These are phyloP conservation scores for Spialia ferax DNA, from an alignment of 2,888 invertebrate species.

Conservation along the genomic window DNA sequence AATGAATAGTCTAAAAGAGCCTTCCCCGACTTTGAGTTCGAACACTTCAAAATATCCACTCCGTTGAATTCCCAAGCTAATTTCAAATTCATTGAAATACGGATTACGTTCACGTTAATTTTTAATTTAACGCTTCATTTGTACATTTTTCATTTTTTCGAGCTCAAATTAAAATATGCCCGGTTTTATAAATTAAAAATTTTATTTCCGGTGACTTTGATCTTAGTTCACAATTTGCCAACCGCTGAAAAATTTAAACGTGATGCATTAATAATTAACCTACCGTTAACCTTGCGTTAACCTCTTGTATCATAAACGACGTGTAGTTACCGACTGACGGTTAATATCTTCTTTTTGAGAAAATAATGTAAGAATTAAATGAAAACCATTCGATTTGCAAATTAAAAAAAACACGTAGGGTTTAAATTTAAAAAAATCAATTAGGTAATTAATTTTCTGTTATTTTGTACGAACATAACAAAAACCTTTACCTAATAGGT, in stretches of 20 bases:
- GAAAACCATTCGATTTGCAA: too few relatives aligned
- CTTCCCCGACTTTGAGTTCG: background rate
- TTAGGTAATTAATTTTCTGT: too few relatives aligned
- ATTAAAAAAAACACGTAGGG: too few relatives aligned
- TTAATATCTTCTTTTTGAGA: too few relatives aligned
- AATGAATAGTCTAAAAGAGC: slow-evolving; percentile 14
- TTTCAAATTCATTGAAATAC: slow-evolving; percentile 36
- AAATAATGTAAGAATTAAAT: too few relatives aligned
- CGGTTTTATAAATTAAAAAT: slow-evolving; percentile 26
- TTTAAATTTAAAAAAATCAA: too few relatives aligned
- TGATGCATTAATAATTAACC: slow-evolving; percentile 21
- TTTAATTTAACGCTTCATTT: slow-evolving; percentile 36
- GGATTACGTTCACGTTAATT: slow-evolving; percentile 26
- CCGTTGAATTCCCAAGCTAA: slow-evolving; percentile 22
- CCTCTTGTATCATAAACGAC: background rate
- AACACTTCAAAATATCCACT: slow-evolving; percentile 27
- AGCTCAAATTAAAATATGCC: slow-evolving; percentile 25
- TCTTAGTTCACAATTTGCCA: slow-evolving; percentile 9
- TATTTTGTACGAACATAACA: too few relatives aligned
- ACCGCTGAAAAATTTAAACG: slow-evolving; percentile 6
- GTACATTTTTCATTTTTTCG: slow-evolving; percentile 28
- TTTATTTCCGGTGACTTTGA: slow-evolving; percentile 10
- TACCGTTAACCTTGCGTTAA: background rate
- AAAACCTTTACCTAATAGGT: too few relatives aligned
- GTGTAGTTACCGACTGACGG: background rate